Evolutionary conservation across 30 jellyfish, hydroid and myxozoan genomes (phyloP).

Genomic region (Pelagia noctiluca): DNA sequence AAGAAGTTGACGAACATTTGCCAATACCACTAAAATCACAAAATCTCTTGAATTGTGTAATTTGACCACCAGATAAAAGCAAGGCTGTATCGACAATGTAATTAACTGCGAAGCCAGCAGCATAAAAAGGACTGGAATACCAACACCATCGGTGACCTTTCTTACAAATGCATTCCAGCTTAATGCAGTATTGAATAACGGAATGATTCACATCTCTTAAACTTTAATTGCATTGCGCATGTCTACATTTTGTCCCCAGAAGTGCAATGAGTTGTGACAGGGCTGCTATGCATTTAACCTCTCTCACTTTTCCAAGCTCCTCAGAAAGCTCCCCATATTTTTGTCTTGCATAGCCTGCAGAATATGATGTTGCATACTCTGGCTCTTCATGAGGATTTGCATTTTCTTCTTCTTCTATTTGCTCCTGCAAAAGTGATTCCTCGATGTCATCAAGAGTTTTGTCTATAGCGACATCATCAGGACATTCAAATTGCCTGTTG

Average conservation of each 20-base stretch:
- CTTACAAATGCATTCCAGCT: constrained; percentile 31
- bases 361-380: constrained; percentile 1
- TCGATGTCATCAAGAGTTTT: constrained; percentile 16
- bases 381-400: constrained; percentile 6
- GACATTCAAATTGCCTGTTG: constrained; percentile 13
- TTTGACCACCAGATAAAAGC: constrained; percentile 35
- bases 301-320: no score
- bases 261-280: no score
- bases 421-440: constrained; percentile 26
- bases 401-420: constrained; percentile 17
- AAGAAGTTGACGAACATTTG: neutral
- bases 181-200: no score
- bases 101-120: constrained; percentile 37
- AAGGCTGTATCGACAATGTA: constrained; percentile 29
- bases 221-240: no score
- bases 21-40: constrained; percentile 21
- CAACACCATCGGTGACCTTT: constrained; percentile 29
- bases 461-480: constrained; percentile 14
- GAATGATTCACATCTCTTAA: no score
- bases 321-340: no score
- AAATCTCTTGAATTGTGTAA: neutral
- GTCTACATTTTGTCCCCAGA: no score
- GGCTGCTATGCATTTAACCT: no score
- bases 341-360: no score
- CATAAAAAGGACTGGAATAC: constrained; percentile 43